A percentile compares a stretch with the other conserved stretches of the same genome.
Evolutionary conservation across 2,888 invertebrate species (phyloP).

Genomic region (Xestia sexstrigata): DNA sequence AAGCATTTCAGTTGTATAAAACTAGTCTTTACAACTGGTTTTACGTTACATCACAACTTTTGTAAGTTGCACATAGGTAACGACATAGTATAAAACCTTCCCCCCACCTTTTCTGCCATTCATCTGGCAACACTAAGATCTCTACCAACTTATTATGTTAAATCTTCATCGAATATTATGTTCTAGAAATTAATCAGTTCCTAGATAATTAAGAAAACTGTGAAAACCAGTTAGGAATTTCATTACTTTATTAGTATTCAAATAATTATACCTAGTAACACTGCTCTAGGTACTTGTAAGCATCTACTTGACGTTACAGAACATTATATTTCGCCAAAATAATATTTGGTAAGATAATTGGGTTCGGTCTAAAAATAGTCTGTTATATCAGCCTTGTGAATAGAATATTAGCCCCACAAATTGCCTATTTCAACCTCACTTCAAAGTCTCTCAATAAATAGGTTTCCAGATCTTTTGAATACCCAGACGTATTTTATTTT

Average conservation of each 20-base stretch:
- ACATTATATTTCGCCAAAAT: background rate
- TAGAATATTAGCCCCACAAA: background rate
- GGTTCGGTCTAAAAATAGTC: background rate
- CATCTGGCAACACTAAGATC: too few relatives aligned
- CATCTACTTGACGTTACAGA: background rate
- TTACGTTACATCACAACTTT: too few relatives aligned
- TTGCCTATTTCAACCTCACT: conserved; percentile 1
- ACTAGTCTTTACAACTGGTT: too few relatives aligned
- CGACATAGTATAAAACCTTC: too few relatives aligned
- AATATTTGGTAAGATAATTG: background rate
- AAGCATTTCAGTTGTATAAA: too few relatives aligned
- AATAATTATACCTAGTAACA: background rate
- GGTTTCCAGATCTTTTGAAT: background rate
- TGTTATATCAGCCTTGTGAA: background rate
- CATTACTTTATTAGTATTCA: background rate
- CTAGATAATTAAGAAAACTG: too few relatives aligned
- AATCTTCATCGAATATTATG: too few relatives aligned
- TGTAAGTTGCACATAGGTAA: too few relatives aligned
- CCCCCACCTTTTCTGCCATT: too few relatives aligned
- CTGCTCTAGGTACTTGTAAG: background rate
- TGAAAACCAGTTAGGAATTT: too few relatives aligned
- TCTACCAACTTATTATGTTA: too few relatives aligned
- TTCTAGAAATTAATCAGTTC: too few relatives aligned
- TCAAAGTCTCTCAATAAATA: conserved; percentile 12
- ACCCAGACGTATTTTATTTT: background rate